Evolutionary conservation across 2,113 vertebrate genomes (phyloP).

Genomic region (Neolamprologus modestus): DNA sequence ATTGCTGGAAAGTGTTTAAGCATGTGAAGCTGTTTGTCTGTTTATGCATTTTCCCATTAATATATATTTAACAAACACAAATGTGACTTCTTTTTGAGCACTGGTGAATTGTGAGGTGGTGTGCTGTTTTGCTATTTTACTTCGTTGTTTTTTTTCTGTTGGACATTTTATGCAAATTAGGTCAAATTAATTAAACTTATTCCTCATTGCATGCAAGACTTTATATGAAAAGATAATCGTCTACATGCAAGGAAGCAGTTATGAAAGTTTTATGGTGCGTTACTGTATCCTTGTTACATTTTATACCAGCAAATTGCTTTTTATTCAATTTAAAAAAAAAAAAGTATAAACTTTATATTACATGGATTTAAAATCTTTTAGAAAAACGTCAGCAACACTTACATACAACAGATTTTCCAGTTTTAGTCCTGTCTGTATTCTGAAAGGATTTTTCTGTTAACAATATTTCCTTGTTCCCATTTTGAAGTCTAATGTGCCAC

Average conservation of each 20-base stretch:
- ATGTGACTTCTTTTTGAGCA: background rate
- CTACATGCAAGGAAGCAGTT: background rate
- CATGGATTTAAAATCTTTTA: fast-evolving
- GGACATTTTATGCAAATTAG: background rate
- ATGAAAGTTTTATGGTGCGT: background rate
- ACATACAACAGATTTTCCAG: fast-evolving
- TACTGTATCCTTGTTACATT: background rate
- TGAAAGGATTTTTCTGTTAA: background rate
- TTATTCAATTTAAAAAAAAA: background rate
- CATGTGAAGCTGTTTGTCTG: background rate
- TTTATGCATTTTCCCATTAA: background rate
- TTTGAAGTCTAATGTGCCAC: background rate
- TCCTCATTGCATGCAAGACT: fast-evolving
- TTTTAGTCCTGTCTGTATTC: background rate
- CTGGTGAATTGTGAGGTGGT: background rate
- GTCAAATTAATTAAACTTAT: background rate
- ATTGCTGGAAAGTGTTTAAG: background rate
- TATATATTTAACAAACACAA: background rate
- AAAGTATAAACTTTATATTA: background rate
- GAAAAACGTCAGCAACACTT: fast-evolving
- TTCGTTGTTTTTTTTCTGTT: fast-evolving
- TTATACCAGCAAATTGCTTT: background rate
- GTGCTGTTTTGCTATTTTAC: background rate
- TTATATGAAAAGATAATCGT: background rate
- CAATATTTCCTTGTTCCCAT: fast-evolving